phyloP scores from a whole-genome alignment of 2,113 vertebrate species.

The Megaleporinus macrocephalus region DNA sequence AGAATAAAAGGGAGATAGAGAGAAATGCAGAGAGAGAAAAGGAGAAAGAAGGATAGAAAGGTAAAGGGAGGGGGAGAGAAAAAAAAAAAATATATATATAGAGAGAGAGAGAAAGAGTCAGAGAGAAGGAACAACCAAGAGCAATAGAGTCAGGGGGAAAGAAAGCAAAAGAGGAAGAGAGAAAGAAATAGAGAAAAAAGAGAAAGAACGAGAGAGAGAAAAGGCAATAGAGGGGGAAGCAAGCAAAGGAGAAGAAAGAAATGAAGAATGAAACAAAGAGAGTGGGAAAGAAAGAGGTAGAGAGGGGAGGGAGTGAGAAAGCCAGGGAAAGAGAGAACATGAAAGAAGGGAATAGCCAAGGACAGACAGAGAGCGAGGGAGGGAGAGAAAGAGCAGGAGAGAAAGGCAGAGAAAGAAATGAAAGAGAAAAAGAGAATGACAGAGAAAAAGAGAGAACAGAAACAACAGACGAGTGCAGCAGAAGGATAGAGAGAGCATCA shows the following conservation, averaged over 20 bases:
- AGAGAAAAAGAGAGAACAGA: neutral
- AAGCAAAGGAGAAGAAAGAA: neutral
- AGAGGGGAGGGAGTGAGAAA: too few relatives aligned
- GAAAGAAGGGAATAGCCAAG: neutral
- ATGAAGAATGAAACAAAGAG: neutral
- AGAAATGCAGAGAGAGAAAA: constrained; percentile 3
- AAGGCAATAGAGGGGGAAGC: neutral
- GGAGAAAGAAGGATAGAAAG: neutral
- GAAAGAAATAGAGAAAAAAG: too few relatives aligned
- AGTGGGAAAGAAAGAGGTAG: too few relatives aligned
- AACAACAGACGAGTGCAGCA: neutral
- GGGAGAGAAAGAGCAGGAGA: neutral
- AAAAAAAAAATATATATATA: too few relatives aligned
- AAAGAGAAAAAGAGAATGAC: too few relatives aligned
- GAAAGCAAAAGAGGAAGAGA: too few relatives aligned
- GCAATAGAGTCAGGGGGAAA: too few relatives aligned
- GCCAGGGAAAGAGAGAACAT: neutral
- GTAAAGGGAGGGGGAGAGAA: constrained; percentile 6
- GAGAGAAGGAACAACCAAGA: too few relatives aligned
- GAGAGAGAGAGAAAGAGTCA: too few relatives aligned
- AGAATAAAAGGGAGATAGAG: neutral
- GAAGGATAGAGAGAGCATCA: neutral
- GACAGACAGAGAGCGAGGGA: neutral
- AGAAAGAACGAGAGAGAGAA: too few relatives aligned
- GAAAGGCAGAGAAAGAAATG: neutral